Percentiles rank a stretch among this genome's conserved stretches.
phyloP scores from a whole-genome alignment of 2,113 vertebrate genomes.

The Cygnus buccinator region DNA sequence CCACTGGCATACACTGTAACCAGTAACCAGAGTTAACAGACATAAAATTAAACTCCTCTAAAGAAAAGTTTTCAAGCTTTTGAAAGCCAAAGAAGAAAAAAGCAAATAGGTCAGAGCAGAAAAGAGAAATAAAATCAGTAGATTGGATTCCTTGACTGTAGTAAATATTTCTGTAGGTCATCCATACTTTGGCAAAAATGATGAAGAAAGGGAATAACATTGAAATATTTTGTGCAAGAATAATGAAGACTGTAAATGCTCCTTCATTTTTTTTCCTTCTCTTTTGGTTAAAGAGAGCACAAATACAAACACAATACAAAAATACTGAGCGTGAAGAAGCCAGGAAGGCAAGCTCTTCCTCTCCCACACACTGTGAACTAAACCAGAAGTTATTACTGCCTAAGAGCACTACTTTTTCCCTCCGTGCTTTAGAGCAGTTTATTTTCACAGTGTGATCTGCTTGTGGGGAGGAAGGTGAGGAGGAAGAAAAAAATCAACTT shows the following conservation, averaged over 20 bases:
- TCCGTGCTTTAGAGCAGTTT: conserved; percentile 3
- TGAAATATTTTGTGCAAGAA: neutral
- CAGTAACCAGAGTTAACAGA: conserved; percentile 13
- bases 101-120: neutral
- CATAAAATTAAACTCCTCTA: conserved; percentile 21
- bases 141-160: neutral
- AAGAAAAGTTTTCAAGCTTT: neutral
- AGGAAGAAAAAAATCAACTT: neutral
- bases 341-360: conserved; percentile 30
- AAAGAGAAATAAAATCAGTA: neutral
- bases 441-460: conserved; percentile 43
- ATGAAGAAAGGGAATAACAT: neutral
- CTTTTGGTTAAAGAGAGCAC: neutral
- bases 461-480: neutral
- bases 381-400: conserved; percentile 12
- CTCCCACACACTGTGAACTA: conserved; percentile 40
- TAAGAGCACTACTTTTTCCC: conserved; percentile 16
- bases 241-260: neutral
- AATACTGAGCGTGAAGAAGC: conserved; percentile 16
- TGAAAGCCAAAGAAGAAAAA: neutral
- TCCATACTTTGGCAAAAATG: neutral
- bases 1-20: neutral
- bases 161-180: neutral
- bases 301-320: neutral
- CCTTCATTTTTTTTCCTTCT: neutral